Conservation (phyloP, 2,888 invertebrate species). For the Caenorhabditis sulstoni region DNA sequence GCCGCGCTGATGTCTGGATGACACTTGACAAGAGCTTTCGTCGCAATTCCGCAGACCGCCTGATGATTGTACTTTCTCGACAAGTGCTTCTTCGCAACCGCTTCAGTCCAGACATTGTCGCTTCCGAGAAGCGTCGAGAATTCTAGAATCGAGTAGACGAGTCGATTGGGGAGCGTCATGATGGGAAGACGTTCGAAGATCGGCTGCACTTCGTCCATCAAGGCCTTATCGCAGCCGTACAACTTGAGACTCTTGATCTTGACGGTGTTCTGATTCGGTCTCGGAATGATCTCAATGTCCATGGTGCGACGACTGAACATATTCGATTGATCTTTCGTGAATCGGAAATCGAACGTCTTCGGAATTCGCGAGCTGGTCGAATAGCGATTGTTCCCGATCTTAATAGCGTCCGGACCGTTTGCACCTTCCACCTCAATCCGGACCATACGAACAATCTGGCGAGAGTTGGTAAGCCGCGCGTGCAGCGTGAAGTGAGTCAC, state of each 20-base stretch:
- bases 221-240: constrained; percentile 38
- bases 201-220: constrained; percentile 57
- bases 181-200: constrained; percentile 34
- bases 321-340: constrained; percentile 47
- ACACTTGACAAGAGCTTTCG: constrained; percentile 9
- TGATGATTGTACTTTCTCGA: constrained; percentile 29
- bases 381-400: constrained; percentile 16
- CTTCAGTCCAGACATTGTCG: constrained; percentile 8
- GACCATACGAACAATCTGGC: constrained; percentile 57
- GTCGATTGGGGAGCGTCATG: constrained; percentile 22
- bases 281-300: constrained; percentile 26
- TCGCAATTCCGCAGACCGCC: background rate
- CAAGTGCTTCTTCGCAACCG: constrained; percentile 7
- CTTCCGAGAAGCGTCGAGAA: constrained; percentile 3
- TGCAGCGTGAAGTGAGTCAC: constrained; percentile 39
- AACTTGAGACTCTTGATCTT: constrained; percentile 31
- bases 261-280: background rate
- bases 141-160: constrained; percentile 28
- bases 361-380: constrained; percentile 4
- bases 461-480: constrained; percentile 49
- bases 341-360: constrained; percentile 56
- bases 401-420: constrained; percentile 35
- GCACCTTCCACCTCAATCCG: constrained; percentile 61
- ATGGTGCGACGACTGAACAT: constrained; percentile 28
- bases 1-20: constrained; percentile 4